phyloP scores from a whole-genome alignment of 1,140 invertebrate species.

The Tetramorium parvispinum region DNA sequence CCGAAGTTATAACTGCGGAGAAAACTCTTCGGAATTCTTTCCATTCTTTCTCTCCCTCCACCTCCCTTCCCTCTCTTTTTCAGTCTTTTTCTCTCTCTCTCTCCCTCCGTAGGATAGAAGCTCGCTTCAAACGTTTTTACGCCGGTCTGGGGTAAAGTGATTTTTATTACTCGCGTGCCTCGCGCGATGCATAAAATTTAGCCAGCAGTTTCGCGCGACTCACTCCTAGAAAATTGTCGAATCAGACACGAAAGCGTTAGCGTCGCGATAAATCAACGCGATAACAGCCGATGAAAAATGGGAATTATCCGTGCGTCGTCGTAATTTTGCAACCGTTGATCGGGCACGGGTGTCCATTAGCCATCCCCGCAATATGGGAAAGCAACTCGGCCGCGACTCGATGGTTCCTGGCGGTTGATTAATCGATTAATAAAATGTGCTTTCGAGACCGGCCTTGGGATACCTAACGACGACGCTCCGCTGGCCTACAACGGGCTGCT shows the following conservation, averaged over 20 bases:
- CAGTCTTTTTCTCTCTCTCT: not conserved
- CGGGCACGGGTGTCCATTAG: slow-evolving; percentile 15
- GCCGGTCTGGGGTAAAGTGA: slow-evolving; percentile 11
- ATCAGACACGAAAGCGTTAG: slow-evolving; percentile 38
- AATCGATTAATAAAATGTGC: slow-evolving; percentile 64
- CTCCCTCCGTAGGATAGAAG: not conserved
- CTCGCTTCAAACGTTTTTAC: not conserved
- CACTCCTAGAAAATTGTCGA: slow-evolving; percentile 36
- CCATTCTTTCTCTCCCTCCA: no score
- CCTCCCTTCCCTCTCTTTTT: not conserved
- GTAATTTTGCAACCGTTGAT: slow-evolving; percentile 46
- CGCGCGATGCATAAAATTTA: slow-evolving; percentile 51
- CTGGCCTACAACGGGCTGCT: slow-evolving; percentile 25
- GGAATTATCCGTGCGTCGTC: slow-evolving; percentile 46
- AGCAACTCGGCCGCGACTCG: slow-evolving; percentile 16
- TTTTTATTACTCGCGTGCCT: slow-evolving; percentile 46
- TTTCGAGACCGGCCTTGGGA: slow-evolving; percentile 52
- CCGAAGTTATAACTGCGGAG: not conserved
- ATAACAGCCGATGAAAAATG: slow-evolving; percentile 50
- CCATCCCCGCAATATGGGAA: not conserved
- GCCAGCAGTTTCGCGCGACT: not conserved
- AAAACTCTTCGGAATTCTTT: slow-evolving; percentile 10
- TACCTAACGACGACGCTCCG: slow-evolving; percentile 12
- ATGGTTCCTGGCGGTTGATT: slow-evolving; percentile 51
- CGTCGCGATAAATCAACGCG: slow-evolving; percentile 41